phyloP scores from a whole-genome alignment of 2,113 vertebrate species.

The Scomber colias region DNA sequence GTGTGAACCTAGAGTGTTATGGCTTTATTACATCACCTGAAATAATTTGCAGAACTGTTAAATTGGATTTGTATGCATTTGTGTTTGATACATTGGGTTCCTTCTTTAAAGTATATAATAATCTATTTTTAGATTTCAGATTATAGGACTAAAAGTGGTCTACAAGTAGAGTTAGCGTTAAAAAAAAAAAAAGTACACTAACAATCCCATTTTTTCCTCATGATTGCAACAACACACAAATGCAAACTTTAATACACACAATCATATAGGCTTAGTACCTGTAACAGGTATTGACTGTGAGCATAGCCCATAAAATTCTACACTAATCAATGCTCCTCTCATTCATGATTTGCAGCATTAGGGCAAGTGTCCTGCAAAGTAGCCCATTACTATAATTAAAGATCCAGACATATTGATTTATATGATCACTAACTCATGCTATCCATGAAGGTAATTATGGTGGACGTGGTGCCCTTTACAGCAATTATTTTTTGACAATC shows the following conservation, averaged over 20 bases:
- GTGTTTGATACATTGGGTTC: background rate
- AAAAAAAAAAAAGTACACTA: background rate
- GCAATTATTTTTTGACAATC: conserved; percentile 47
- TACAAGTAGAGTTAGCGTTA: too few relatives aligned
- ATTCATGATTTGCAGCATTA: conserved; percentile 16
- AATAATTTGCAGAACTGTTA: background rate
- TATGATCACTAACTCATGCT: conserved; percentile 10
- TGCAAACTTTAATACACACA: background rate
- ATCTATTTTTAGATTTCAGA: background rate
- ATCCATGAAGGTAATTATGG: conserved; percentile 19
- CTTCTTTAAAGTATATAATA: too few relatives aligned
- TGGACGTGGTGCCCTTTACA: conserved; percentile 13
- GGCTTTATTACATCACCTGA: background rate
- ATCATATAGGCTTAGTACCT: background rate
- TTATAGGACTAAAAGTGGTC: too few relatives aligned
- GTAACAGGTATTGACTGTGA: background rate
- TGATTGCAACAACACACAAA: background rate
- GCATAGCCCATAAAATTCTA: background rate
- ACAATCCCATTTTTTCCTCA: background rate
- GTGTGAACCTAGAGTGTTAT: background rate
- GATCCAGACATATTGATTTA: conserved; percentile 43
- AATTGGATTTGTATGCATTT: background rate
- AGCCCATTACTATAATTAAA: conserved; percentile 38
- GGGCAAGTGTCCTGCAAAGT: conserved; percentile 1
- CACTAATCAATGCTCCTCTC: conserved; percentile 1